A percentile compares a stretch with the other conserved stretches of the same genome.
These are phyloP conservation scores for Sarcoramphus papa DNA, from an alignment of 2,797 vertebrate genomes.

Conservation along the genomic window DNA sequence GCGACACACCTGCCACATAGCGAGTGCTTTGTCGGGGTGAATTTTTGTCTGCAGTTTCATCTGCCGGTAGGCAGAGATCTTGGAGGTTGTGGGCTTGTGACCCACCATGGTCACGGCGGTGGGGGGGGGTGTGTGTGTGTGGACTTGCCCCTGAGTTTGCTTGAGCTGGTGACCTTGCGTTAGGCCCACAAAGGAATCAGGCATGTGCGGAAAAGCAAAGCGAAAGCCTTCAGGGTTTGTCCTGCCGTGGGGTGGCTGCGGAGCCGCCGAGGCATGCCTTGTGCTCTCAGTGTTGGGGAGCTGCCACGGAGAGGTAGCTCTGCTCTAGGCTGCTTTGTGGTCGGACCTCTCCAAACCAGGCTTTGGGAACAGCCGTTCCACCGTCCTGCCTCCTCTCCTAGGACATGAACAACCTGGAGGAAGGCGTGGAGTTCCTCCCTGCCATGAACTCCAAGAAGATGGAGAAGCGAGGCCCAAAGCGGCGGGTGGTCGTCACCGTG, in stretches of 20 bases:
- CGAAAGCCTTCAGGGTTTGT: neutral
- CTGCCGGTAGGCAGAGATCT: neutral
- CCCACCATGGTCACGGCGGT: neutral
- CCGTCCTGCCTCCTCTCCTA: neutral
- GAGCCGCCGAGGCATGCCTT: neutral
- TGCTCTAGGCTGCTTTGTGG: neutral
- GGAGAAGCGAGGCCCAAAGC: slow-evolving; percentile 82
- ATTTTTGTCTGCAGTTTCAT: neutral
- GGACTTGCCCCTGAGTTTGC: neutral
- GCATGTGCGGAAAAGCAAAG: neutral
- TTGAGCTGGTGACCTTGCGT: neutral
- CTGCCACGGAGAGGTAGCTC: fast-evolving
- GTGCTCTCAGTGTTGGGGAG: neutral
- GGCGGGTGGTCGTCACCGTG: slow-evolving; percentile 60
- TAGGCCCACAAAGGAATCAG: neutral
- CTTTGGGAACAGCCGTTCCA: neutral
- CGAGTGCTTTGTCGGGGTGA: fast-evolving
- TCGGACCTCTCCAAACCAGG: neutral
- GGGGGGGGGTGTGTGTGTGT: too few relatives aligned
- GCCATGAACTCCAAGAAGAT: slow-evolving; percentile 83
- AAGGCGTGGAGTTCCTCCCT: slow-evolving; percentile 87
- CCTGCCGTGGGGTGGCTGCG: neutral
- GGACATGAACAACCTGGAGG: slow-evolving; percentile 73
- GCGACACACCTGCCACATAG: neutral
- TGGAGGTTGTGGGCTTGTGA: neutral